A percentile compares a stretch with the other conserved stretches of the same genome.
phyloP scores from a whole-genome alignment of 2,888 invertebrate genomes.

The Sminthurinus aureus region DNA sequence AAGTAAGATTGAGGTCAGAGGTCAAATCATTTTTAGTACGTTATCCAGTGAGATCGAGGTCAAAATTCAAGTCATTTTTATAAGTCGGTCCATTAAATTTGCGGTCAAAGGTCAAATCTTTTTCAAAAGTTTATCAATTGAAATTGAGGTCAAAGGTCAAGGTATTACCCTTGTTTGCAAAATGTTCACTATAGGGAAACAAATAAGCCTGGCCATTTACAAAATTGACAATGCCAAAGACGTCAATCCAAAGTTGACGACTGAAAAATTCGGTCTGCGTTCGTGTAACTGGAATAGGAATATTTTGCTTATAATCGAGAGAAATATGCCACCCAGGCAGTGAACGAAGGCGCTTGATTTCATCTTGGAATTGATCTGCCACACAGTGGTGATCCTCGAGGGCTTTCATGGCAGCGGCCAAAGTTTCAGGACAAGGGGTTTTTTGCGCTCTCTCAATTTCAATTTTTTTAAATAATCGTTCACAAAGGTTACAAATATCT shows the following conservation, averaged over 20 bases:
- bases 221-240: slow-evolving; percentile 39
- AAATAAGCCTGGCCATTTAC: slow-evolving; percentile 20
- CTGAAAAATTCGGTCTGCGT: no score
- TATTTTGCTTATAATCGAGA: not conserved
- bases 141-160: no score
- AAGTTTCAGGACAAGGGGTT: not conserved
- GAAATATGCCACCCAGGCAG: not conserved
- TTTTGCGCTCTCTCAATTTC: not conserved
- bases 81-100: no score
- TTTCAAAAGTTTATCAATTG: no score
- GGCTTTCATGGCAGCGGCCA: not conserved
- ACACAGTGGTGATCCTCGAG: not conserved
- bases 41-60: no score
- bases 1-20: no score
- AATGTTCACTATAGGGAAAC: slow-evolving; percentile 37
- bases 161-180: slow-evolving; percentile 24
- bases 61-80: no score
- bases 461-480: not conserved
- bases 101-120: no score
- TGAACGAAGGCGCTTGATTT: not conserved
- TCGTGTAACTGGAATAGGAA: not conserved
- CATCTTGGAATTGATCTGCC: not conserved
- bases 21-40: no score
- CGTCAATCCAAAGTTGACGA: slow-evolving; percentile 42
- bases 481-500: not conserved